Base-by-base conservation (phyloP, 2,113 vertebrate genomes). In the Leptosomus discolor region DNA sequence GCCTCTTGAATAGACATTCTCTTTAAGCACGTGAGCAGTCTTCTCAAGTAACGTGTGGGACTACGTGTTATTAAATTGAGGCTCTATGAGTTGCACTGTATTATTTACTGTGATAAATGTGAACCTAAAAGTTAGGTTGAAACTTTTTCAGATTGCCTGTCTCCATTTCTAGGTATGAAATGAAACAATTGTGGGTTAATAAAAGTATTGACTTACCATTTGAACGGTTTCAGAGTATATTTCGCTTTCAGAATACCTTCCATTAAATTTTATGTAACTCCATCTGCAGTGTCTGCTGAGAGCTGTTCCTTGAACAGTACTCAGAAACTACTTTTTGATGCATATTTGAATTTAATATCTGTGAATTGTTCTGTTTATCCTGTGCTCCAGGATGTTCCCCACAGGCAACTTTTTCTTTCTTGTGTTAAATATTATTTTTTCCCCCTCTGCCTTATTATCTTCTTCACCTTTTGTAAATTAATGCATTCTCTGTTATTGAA, bases 51-150 rank as follows among this genome's bases (percentile, higher is more conserved):
- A 27, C 8, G 20, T 9, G 0, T 48, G 23, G 10, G 27, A 30
- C 26, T 43, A 9, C 4, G 1, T 26, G 8, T 23, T 67, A 45
- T 8, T 68, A 32, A 82, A 34, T 19, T 39, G 48, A 63, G 7
- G 16, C 13, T 60, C 9, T 39, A 9, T 54, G 12, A 0, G 0
- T 61, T 51, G 48, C 34, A n/a, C n/a, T 65, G n/a, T 9, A 37
- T 23, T 36, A 58, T 15, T 65, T 71, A 36, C 22, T 22, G 30
- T 86, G 53, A 10, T 53, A 75, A 74, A 45, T 54, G 39, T 27
- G 16, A 26, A 32, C 29, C 16, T 43, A n/a, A 48, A 80, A 80
- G 18, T 74, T 64, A 58, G n/a, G 37, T 1, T 70, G 61, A 80
- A 92, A 85, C 67, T 43, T 90, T 70, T 70, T 82, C 43, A 68